Evolutionary conservation across 1,140 invertebrate species (phyloP), one percentile per base, ranked within the genome.

Genomic region (Subanguina moxae): DNA sequence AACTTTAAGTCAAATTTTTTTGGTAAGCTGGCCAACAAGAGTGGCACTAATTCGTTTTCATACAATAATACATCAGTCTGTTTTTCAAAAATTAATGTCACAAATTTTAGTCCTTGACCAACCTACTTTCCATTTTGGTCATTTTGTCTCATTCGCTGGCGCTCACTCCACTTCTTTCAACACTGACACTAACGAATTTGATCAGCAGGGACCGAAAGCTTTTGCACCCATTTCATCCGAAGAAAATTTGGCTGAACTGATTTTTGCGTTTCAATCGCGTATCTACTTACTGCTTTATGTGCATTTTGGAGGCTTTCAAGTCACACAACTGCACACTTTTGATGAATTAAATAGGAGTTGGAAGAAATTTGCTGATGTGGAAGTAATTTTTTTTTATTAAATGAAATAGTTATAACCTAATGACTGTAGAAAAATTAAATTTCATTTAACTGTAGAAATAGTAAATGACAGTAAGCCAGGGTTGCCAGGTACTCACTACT

Each of bases 101-200:
- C 11, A 43, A 61, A 38, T 8, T 64, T 32, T 42, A 64, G 62
- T 64, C 43, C 28, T 46, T 13, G 62, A 64, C 19, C 62, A 64
- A 42, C 62, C 62, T 17, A 64, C 62, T 11, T 64, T 64, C 42
- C 28, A 64, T 59, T 64, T 25, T 19, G 62, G 62, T 8, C 62
- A 64, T 19, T 64, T 48, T 64, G 62, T 23, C 15, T 11, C 57
- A 8, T 64, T 46, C 13, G 62, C 27, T 21, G 62, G 62, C 42
- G 62, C 28, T n/a, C 42, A 25, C 28, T 43, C 1, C 15, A 25
- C 42, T 13, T 43, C 19, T n/a, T 64, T 64, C 25, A 42, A 64
- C 62, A 27, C 57, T 11, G 42, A 19, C 19, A 38, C 62, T n/a
- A 42, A 19, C 19, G 25, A 64, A 23, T 64, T 43, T 43, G 62